Evolutionary conservation across 2,797 vertebrate genomes (phyloP), one percentile per base, ranked within the genome.

Genomic region (Spatula versicolor): DNA sequence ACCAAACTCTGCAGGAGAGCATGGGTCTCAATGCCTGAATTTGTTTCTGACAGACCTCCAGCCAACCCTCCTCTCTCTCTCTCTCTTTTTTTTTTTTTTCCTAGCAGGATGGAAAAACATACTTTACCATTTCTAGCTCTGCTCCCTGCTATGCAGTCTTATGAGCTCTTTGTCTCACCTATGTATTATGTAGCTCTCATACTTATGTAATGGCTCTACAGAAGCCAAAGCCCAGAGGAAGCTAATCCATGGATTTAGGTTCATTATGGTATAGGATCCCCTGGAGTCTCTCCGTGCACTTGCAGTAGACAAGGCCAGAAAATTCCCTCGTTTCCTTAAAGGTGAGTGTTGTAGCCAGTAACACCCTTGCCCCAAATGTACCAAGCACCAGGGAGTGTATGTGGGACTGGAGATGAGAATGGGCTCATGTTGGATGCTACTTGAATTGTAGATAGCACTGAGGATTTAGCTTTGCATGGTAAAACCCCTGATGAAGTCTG

Each of bases 1-100:
- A 8, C n/a, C 0, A 0, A 80, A 33, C 93, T 87, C 93, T 66
- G 83, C 88, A 74, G 90, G 81, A 75, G 72, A 88, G 48, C 64
- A 18, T 1, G 23, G 71, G 28, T 66, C 90, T 90, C 81, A 88
- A 77, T 59, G 30, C 62, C 56, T 82, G 5, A n/a, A 45, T 93
- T 96, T 96, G 64, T 93, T 93, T 72, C 86, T 90, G 86, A 45
- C 83, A 90, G 72, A 80, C 26, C 30, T 84, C 25, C 68, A 79
- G 67, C 59, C 85, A 93, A 28, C 2, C 22, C 7, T 19, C 20
- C 45, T 21, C 45, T 46, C 39, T 39, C 39, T 39, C 45, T 46
- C 10, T 45, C 3, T 45, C 3, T 46, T 7, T 48, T 23, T 13
- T 23, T 50, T 25, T 78, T 90, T 90, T 64, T 72, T 72, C 77